Evolutionary conservation across 2,888 invertebrate species (phyloP), one percentile per base, ranked within the genome.

Genomic region (Sericinus montela): DNA sequence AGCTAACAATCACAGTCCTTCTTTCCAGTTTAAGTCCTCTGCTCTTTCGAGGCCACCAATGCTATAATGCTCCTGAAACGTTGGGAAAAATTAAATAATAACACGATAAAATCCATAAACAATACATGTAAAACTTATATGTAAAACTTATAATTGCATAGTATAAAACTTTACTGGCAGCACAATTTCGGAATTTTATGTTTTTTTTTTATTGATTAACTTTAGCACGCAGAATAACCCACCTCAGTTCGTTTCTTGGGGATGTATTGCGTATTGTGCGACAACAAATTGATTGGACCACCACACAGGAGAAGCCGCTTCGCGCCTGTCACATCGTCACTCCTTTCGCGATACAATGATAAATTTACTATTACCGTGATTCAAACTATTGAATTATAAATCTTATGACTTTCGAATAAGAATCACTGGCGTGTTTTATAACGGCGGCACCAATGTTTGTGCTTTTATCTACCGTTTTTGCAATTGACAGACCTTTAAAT

Each of bases 261-360:
- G 78, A 85, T 80, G 75, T 80, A 82, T 83, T 75, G 79, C 78
- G 84, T 75, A 80, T 82, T 80, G 84, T 81, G 72, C 59, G 62
- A 58, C 70, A 73, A 85, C 86, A 86, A 87, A 86, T 86, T 86
- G 86, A 86, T 86, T 83, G 85, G 84, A 55, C 62, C 48, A 65
- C 78, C 72, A 71, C 79, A 76, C 76, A 80, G 67, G 66, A 59
- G 73, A 69, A 62, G 75, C 85, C 84, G 84, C 74, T 79, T 66
- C 68, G 67, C 73, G 75, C 74, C 73, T 77, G 86, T 84, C 85
- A 75, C 73, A 68, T 72, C 76, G 78, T 82, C 83, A 83, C 81
- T 73, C 81, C 74, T 71, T 73, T 71, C 68, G 63, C 64, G 71
- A 30, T 4, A 11, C 49, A 38, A 29, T 11, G 4, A 6, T 51